Evolutionary conservation across 2,797 vertebrate species (phyloP).

Genomic region (Kryptopterus vitreolus): DNA sequence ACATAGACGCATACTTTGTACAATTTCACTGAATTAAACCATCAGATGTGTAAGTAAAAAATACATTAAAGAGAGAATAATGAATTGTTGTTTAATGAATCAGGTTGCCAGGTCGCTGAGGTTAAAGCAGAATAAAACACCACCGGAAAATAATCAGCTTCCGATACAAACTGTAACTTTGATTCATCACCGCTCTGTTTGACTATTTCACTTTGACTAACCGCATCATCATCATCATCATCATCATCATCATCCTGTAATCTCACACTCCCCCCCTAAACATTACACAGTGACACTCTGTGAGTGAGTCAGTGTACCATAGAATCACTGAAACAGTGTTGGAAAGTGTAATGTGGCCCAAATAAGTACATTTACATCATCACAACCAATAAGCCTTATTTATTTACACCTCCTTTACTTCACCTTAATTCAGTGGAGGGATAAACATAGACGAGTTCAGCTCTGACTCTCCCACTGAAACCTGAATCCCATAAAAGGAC

Average conservation of each 20-base stretch:
- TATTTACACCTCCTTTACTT: too few relatives aligned
- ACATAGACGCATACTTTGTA: too few relatives aligned
- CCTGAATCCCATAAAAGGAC: conserved; percentile 3
- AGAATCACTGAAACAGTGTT: neutral
- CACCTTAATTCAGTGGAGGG: neutral
- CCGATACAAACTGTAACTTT: neutral
- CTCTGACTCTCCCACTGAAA: neutral
- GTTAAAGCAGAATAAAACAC: neutral
- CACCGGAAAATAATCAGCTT: neutral
- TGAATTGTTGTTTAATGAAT: neutral
- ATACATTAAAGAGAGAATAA: too few relatives aligned
- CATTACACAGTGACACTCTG: neutral
- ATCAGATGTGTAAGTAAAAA: neutral
- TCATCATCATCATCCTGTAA: neutral
- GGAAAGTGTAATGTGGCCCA: neutral
- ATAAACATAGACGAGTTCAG: neutral
- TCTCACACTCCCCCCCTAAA: neutral
- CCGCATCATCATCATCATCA: neutral
- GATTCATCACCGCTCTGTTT: neutral
- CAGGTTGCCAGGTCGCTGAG: neutral
- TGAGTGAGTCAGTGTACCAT: neutral
- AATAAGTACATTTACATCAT: neutral
- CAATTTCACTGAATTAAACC: too few relatives aligned
- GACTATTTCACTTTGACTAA: neutral
- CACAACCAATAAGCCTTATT: neutral